These are phyloP conservation scores for Nemapogon koenigi DNA, from an alignment of 2,888 invertebrate genomes.

Conservation along the genomic window DNA sequence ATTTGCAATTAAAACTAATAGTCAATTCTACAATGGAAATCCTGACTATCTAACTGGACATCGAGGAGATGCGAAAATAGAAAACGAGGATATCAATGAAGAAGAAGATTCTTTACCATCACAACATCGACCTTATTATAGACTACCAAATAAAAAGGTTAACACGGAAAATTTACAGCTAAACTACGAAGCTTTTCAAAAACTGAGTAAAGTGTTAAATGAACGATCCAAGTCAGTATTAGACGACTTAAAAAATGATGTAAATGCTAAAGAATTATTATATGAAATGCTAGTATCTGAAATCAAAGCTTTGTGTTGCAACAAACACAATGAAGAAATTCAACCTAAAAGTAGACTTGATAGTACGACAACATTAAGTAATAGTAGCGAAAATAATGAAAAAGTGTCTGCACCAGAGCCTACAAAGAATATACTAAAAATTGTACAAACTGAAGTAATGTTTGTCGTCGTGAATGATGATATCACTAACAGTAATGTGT, in stretches of 20 bases:
- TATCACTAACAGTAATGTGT: slow-evolving; percentile 32
- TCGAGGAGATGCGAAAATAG: too few relatives aligned
- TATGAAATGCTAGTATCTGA: slow-evolving; percentile 48
- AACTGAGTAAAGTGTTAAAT: slow-evolving; percentile 35
- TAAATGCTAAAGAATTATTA: slow-evolving; percentile 35
- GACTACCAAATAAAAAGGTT: too few relatives aligned
- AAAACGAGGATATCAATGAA: too few relatives aligned
- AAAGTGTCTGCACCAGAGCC: too few relatives aligned
- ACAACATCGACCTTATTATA: too few relatives aligned
- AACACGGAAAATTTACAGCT: slow-evolving; percentile 24
- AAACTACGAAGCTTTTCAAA: slow-evolving; percentile 35
- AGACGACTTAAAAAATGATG: slow-evolving; percentile 26
- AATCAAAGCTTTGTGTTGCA: slow-evolving; percentile 46
- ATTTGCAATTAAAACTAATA: too few relatives aligned
- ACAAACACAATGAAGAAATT: slow-evolving; percentile 20
- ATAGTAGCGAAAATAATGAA: too few relatives aligned
- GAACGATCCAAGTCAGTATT: slow-evolving; percentile 24
- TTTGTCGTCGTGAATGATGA: slow-evolving; percentile 52
- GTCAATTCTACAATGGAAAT: too few relatives aligned
- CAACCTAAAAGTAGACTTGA: not conserved
- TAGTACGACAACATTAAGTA: too few relatives aligned
- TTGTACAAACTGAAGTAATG: slow-evolving; percentile 32
- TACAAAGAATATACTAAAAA: too few relatives aligned
- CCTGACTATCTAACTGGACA: too few relatives aligned
- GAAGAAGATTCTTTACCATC: too few relatives aligned